These are phyloP conservation scores for Sebastes reedi DNA, from an alignment of 2,797 vertebrate species.

Conservation along the genomic window DNA sequence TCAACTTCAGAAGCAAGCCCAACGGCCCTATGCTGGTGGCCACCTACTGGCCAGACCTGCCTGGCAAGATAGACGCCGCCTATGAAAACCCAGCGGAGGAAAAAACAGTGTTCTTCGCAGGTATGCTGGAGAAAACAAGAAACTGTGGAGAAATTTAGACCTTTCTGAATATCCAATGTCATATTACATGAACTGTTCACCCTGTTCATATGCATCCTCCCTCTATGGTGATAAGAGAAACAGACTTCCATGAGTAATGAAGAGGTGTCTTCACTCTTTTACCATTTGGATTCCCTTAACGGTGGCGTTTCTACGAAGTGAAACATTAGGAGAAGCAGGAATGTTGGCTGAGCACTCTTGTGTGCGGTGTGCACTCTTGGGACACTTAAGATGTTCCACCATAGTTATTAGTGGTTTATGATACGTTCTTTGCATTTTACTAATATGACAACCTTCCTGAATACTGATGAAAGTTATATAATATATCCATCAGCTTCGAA, in stretches of 20 bases:
- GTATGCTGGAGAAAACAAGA: slow-evolving; percentile 70
- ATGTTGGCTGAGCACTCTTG: slow-evolving; percentile 50
- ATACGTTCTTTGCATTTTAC: slow-evolving; percentile 63
- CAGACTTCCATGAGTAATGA: slow-evolving; percentile 33
- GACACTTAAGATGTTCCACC: slow-evolving; percentile 48
- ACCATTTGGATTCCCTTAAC: slow-evolving; percentile 30
- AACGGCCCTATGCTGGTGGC: slow-evolving; percentile 92
- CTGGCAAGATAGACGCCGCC: slow-evolving; percentile 92
- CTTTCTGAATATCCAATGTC: not conserved
- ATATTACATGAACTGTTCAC: not conserved
- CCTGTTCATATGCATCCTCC: not conserved
- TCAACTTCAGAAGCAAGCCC: slow-evolving; percentile 88
- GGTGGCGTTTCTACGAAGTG: slow-evolving; percentile 34
- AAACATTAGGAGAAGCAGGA: slow-evolving; percentile 57
- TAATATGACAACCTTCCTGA: slow-evolving; percentile 50
- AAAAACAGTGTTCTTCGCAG: slow-evolving; percentile 95
- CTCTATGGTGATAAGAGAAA: slow-evolving; percentile 21
- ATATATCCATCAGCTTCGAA: slow-evolving; percentile 17
- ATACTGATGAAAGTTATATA: slow-evolving; percentile 38
- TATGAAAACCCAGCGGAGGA: slow-evolving; percentile 95
- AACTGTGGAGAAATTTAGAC: not conserved
- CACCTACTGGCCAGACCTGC: slow-evolving; percentile 96
- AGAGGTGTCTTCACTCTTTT: slow-evolving; percentile 22
- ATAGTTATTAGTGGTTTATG: slow-evolving; percentile 70
- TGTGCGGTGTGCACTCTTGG: slow-evolving; percentile 34